phyloP scores from a whole-genome alignment of 2,797 vertebrate genomes.

The Sebastes glaucus region DNA sequence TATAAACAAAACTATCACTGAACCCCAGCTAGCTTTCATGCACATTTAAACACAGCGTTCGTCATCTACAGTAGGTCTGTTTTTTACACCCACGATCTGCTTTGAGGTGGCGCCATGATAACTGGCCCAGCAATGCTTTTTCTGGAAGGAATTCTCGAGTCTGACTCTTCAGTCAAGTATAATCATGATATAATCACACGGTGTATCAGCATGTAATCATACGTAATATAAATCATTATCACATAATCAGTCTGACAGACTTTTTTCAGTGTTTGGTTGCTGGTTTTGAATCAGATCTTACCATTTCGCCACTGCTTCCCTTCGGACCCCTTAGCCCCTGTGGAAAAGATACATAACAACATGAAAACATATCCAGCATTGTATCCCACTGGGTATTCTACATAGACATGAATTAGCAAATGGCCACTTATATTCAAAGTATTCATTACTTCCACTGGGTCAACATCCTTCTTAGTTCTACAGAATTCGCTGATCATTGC shows the following conservation, averaged over 20 bases:
- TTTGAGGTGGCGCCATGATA: conserved; percentile 11
- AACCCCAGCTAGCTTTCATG: neutral
- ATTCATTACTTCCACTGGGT: neutral
- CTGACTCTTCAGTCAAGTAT: neutral
- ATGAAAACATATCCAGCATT: neutral
- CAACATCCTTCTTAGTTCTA: neutral
- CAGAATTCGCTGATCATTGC: neutral
- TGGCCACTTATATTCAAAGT: neutral
- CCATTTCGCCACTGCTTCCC: conserved; percentile 92
- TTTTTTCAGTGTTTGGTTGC: neutral
- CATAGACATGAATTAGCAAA: neutral
- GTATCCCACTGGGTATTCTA: neutral
- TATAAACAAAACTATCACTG: conserved; percentile 21
- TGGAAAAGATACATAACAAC: conserved; percentile 6
- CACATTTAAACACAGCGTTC: conserved; percentile 24
- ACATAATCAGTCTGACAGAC: neutral
- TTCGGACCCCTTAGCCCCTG: conserved; percentile 91
- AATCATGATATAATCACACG: neutral
- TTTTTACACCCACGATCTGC: neutral
- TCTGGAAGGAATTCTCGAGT: neutral
- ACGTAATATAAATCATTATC: neutral
- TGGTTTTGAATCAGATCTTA: conserved; percentile 74
- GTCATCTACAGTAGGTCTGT: neutral
- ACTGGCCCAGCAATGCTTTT: neutral
- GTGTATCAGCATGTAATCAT: conserved; percentile 10